Base-by-base conservation (phyloP, 2,888 invertebrate genomes). In the Brachylomia viminalis region DNA sequence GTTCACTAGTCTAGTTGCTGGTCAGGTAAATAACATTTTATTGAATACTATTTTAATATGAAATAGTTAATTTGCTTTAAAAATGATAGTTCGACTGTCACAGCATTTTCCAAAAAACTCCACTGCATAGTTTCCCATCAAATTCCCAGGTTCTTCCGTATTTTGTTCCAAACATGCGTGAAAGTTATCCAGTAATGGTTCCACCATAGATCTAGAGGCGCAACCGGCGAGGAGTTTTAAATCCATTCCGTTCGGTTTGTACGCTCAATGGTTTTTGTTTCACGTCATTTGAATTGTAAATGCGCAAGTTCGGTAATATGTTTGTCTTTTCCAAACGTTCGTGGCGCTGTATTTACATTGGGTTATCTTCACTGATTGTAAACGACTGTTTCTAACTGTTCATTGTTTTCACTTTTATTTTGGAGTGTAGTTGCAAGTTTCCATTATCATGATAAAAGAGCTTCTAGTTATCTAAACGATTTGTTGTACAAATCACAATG, bases 161-260 rank as follows among this genome's bases (percentile, higher is more conserved):
- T 83, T 72, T 71, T 38, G 72, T 68, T 59, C 13, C 27, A 72
- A 79, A 84, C 72, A 77, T 73, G 79, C 77, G 70, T 81, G 64
- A 72, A 86, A 82, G 64, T 83, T 83, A 87, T 73, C 75, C 80
- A 66, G 78, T 77, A 75, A 80, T 86, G 80, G 79, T 75, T 79
- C 78, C 75, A 69, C 79, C 86, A 83, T 79, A 87, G 91, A 93
- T 93, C 93, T 94, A 93, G 92, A 88, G 92, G 83, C 88, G 89
- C 86, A 86, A 88, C 90, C 90, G 82, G 87, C 83, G 84, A 89
- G 85, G 92, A 91, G 90, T 90, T 92, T 88, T 87, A 89, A 90
- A 91, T 92, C 91, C 89, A 90, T 92, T 75, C 79, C 78, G 68
- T 82, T 89, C 70, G 83, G 78, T 78, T 85, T 82, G 79, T 81